Base-by-base conservation (phyloP, 2,797 vertebrate species). In the Coregonus sp. region DNA sequence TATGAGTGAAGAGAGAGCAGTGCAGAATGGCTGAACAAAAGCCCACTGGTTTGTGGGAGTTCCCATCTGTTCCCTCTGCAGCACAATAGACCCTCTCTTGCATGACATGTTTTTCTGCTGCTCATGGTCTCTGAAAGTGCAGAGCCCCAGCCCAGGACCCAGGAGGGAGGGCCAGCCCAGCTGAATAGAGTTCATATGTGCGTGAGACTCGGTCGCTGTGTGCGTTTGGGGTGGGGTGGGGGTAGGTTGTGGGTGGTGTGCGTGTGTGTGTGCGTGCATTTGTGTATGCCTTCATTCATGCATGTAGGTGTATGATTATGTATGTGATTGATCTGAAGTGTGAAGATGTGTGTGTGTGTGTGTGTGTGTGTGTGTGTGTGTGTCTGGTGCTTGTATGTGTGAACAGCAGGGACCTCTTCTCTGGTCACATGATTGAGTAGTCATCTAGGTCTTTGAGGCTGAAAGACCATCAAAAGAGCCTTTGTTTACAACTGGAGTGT, bases 401-500 rank as follows among this genome's bases (percentile, higher is more conserved):
- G 75, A 75, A 72, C 5, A 35, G 31, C 72, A 52, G 74, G 63
- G 1, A 2, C 77, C 16, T 40, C 56, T 33, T 56, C 15, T 72
- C 74, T 35, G 75, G 37, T 91, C 88, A 89, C 87, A 84, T 90
- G 85, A 86, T 75, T 78, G 74, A 90, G 77, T 81, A 78, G 86
- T 72, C 47, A 51, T 69, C 76, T 29, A 75, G 74, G 77, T 86
- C 72, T 85, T 79, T 86, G 66, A 91, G 83, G 75, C 75, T 70
- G 72, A 80, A 59, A 1, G 6, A 81, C 86, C 80, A 89, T 94
- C 88, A 90, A 90, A 91, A 85, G 88, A 82, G 75, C 61, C 83
- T 92, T 93, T 92, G 91, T 93, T 93, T 89, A 80, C 54, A 5
- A 66, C 69, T 84, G 81, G 68, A n/a, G 65, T 85, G 81, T 61